Evolutionary conservation across 2,113 vertebrate genomes (phyloP), one percentile per base, ranked within the genome.

Genomic region (Thermophis baileyi): DNA sequence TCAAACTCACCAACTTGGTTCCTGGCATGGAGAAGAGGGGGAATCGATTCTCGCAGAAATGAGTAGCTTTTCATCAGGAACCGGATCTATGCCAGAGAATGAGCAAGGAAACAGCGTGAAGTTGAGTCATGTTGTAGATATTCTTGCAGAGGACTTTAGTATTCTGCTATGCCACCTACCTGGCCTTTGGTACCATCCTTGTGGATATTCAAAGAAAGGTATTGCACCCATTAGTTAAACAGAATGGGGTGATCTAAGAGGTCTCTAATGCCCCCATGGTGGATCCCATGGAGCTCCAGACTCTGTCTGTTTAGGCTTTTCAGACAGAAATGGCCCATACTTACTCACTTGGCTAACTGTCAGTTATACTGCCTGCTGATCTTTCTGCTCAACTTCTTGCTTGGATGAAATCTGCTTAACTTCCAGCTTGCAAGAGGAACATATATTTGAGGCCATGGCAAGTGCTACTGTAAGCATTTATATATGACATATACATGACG

Each of bases 11-110:
- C 47, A 47, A 47, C 47, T 47, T 47, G 47, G 6, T 47, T 4
- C 47, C 47, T 47, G 47, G 47, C 47, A 47, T 47, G 47, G 47
- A 47, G 47, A 47, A 47, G 47, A 47, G 47, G 47, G 0, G 47
- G 47, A 2, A 47, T 47, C 47, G 47, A 47, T 47, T 47, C 47
- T 47, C 47, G 47, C 47, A 47, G 47, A 47, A 47, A 47, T 47
- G 47, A 47, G 47, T 47, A 47, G 47, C 47, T 47, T 47, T 47
- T 47, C 47, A 47, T 47, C 47, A 47, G 47, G 47, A 47, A 47
- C 47, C 47, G 2, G 47, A 6, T 97, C 98, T 99, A 96, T 49
- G 55, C 46, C 9, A 35, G 90, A 88, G 50, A 4, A 44, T 51
- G 69, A 85, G 20, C 51, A 63, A 30, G 69, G 57, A 49, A 20